phyloP scores from a whole-genome alignment of 2,888 invertebrate genomes.

The Tolmerus cingulatus region DNA sequence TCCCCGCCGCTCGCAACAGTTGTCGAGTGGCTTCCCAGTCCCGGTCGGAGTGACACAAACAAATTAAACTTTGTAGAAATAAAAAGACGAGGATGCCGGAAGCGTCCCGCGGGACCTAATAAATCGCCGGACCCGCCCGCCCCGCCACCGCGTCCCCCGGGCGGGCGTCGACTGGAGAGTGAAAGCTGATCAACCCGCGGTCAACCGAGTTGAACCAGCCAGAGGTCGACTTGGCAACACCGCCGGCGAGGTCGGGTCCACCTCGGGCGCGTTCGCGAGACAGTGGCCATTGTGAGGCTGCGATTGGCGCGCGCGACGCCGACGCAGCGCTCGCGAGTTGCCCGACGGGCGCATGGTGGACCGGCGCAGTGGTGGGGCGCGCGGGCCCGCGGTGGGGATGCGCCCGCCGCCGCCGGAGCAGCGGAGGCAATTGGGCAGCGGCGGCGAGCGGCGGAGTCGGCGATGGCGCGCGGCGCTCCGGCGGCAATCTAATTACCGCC shows the following conservation, averaged over 20 bases:
- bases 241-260: not conserved
- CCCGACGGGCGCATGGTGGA: constrained; percentile 1
- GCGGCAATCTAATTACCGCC: constrained; percentile 17
- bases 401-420: not conserved
- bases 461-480: not conserved
- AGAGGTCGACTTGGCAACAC: not conserved
- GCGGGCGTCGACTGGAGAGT: not conserved
- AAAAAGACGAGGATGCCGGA: not conserved
- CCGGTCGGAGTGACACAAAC: constrained; percentile 5
- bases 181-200: not conserved
- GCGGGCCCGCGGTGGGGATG: not conserved
- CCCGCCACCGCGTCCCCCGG: not conserved
- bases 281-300: constrained; percentile 47
- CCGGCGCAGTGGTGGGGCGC: not conserved
- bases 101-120: not conserved
- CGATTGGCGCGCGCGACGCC: constrained; percentile 42
- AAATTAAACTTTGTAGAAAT: constrained; percentile 32
- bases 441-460: not conserved
- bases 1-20: constrained; percentile 44
- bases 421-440: not conserved
- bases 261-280: not conserved
- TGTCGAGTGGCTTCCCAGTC: constrained; percentile 42
- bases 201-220: not conserved
- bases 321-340: constrained; percentile 17
- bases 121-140: not conserved